A percentile compares a stretch with the other conserved stretches of the same genome.
These are phyloP conservation scores for Colinus virginianus DNA, from an alignment of 2,113 vertebrate genomes.

Conservation along the genomic window DNA sequence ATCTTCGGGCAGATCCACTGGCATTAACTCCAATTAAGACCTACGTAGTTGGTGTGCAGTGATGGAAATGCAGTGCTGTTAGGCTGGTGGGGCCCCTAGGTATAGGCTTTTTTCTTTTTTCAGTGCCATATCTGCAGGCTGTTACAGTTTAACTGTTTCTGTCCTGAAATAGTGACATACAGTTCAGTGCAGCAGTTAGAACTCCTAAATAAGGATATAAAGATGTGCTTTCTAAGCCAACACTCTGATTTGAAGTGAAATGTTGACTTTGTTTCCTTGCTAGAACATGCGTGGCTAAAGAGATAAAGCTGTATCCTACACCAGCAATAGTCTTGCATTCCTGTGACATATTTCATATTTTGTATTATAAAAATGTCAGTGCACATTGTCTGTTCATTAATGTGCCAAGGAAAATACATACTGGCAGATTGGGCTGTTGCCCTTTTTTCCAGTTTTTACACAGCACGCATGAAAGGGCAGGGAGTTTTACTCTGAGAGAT, in stretches of 20 bases:
- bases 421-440: neutral
- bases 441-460: neutral
- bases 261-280: neutral
- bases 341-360: rapidly evolving
- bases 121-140: neutral
- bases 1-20: neutral
- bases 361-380: neutral
- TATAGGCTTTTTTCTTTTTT: neutral
- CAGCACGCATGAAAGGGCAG: neutral
- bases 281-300: neutral
- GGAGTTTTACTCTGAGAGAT: neutral
- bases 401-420: neutral
- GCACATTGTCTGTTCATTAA: neutral
- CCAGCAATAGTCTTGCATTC: neutral
- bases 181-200: neutral
- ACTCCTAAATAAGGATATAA: rapidly evolving
- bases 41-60: neutral
- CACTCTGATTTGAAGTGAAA: neutral
- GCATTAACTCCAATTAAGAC: neutral
- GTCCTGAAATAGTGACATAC: neutral
- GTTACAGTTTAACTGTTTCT: neutral
- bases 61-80: neutral
- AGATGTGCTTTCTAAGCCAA: neutral
- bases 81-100: neutral
- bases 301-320: neutral